Evolutionary conservation across 1,140 invertebrate species (phyloP).

Genomic region (Drosophila seguyi): DNA sequence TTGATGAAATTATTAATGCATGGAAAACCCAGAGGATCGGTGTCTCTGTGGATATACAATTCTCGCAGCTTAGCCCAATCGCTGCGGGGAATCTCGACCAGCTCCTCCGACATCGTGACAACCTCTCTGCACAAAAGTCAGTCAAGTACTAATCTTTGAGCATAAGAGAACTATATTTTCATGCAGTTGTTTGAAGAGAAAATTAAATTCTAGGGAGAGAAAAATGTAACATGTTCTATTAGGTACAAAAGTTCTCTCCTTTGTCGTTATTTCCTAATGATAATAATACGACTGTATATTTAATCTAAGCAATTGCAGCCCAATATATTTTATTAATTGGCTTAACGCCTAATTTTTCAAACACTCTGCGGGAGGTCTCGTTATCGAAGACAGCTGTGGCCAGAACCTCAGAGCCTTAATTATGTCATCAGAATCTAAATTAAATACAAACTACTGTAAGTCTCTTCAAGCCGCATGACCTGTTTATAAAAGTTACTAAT

Average conservation of each 20-base stretch:
- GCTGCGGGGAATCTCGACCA: conserved; percentile 60
- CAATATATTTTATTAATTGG: conserved; percentile 33
- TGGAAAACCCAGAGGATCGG: conserved; percentile 42
- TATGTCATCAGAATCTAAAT: no score
- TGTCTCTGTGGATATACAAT: conserved; percentile 42
- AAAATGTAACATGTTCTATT: neutral
- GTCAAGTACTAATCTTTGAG: conserved; percentile 2
- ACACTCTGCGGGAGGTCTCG: conserved; percentile 52
- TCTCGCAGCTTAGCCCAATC: conserved; percentile 62
- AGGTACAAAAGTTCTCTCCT: neutral
- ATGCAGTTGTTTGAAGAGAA: conserved; percentile 2
- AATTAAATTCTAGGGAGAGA: neutral
- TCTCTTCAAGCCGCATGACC: no score
- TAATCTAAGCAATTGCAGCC: conserved; percentile 8
- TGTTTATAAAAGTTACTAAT: no score
- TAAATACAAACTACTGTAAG: no score
- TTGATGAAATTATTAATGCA: conserved; percentile 60
- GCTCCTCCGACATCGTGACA: conserved; percentile 30
- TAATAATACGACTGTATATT: neutral
- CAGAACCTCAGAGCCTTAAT: conserved; percentile 49
- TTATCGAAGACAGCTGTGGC: conserved; percentile 61
- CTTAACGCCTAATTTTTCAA: conserved; percentile 64
- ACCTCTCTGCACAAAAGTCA: neutral
- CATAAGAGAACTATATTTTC: neutral
- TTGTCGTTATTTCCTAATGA: no score